Evolutionary conservation across 1,140 invertebrate genomes (phyloP), one percentile per base, ranked within the genome.

Genomic region (Idris sp.): DNA sequence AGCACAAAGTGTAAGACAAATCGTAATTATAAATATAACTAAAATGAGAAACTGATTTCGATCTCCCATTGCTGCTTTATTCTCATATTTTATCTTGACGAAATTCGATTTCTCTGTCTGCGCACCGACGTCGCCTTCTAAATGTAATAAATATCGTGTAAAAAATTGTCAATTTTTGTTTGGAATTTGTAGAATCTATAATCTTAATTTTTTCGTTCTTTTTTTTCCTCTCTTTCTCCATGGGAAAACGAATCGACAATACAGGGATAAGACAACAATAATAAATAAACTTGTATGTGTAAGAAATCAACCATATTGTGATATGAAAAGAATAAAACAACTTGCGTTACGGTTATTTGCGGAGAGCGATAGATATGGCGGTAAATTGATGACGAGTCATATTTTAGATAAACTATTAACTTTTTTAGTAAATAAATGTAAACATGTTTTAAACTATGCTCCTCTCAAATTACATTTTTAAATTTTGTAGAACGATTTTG

Each of bases 221-320:
- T 65, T 18, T 62, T 11, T 48, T 19, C 30, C 25, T 31, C 14
- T 62, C 41, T 69, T 31, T 72, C 28, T 59, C 51, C 30, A 48
- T 64, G 62, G 48, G 62, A 59, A 74, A 77, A 72, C 48, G 61
- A 75, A 77, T 83, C 82, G 86, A 87, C 86, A 87, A 88, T 88
- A 88, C 86, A 88, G 86, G 86, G 86, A 88, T 84, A 82, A 86
- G 82, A 82, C 84, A 85, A 88, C 86, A 88, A 88, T 87, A 88
- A 87, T 84, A 84, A 81, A 75, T 82, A 74, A 61, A 83, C 67
- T 64, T 77, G 76, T 82, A 83, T 78, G 81, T 79, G 83, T 86
- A 86, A 79, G 74, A 79, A 81, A 78, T 78, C 82, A 82, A 82
- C 79, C 77, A 84, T 73, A 87, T 83, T 87, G 86, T 87, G 86